Evolutionary conservation across 2,888 invertebrate species (phyloP).

Genomic region (Campoletis raptor): DNA sequence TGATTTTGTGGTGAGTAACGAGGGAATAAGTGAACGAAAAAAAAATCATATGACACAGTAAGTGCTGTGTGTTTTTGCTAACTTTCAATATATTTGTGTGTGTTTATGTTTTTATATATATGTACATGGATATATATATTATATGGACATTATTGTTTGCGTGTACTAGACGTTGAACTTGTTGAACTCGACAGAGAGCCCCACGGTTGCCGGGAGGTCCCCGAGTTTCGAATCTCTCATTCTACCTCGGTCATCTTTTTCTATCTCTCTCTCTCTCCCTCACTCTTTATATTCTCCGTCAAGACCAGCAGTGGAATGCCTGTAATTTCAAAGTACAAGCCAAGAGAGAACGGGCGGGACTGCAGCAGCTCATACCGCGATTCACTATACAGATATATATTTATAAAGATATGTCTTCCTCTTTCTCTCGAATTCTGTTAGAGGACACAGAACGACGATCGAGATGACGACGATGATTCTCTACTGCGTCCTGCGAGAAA

Average conservation of each 20-base stretch:
- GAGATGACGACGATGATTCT: slow-evolving; percentile 61
- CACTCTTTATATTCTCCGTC: slow-evolving; percentile 59
- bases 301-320: slow-evolving; percentile 73
- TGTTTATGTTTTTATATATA: neutral
- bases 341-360: slow-evolving; percentile 62
- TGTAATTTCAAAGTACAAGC: slow-evolving; percentile 74
- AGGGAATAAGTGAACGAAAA: slow-evolving; percentile 1
- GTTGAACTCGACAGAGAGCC: slow-evolving; percentile 66
- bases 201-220: slow-evolving; percentile 74
- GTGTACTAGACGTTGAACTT: slow-evolving; percentile 70
- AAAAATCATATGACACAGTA: neutral
- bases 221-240: slow-evolving; percentile 72
- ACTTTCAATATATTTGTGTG: slow-evolving; percentile 22
- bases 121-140: slow-evolving; percentile 50
- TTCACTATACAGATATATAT: slow-evolving; percentile 23
- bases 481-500: slow-evolving; percentile 14
- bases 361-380: slow-evolving; percentile 64
- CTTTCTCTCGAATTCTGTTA: slow-evolving; percentile 52
- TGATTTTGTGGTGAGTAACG: neutral
- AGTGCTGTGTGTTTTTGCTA: slow-evolving; percentile 17
- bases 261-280: slow-evolving; percentile 32
- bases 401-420: slow-evolving; percentile 27
- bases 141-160: slow-evolving; percentile 65
- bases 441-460: slow-evolving; percentile 55
- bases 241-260: slow-evolving; percentile 58